Evolutionary conservation across 2,113 vertebrate species (phyloP).

Genomic region (Indicator maculatus): DNA sequence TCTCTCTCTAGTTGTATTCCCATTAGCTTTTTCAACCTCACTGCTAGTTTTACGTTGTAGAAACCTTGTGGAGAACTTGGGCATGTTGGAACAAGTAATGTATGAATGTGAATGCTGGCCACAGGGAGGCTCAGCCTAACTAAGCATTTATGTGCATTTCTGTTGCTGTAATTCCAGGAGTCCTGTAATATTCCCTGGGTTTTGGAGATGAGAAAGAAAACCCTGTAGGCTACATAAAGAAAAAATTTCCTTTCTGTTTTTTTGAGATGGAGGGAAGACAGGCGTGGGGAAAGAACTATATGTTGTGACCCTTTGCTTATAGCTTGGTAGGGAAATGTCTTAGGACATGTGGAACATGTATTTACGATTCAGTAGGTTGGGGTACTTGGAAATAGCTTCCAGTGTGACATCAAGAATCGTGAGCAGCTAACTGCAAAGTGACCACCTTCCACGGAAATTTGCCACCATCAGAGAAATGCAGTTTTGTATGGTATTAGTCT

Average conservation of each 20-base stretch:
- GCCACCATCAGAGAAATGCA: fast-evolving
- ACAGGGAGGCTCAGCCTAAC: neutral
- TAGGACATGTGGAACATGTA: fast-evolving
- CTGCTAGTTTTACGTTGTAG: neutral
- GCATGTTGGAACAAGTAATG: neutral
- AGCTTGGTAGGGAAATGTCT: neutral
- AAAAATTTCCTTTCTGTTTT: neutral
- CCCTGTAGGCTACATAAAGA: neutral
- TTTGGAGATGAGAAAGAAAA: neutral
- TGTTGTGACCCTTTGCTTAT: neutral
- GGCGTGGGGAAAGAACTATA: neutral
- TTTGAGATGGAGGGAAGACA: neutral
- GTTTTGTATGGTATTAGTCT: neutral
- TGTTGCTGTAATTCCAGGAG: neutral
- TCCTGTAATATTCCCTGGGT: neutral
- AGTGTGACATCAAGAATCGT: neutral
- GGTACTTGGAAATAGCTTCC: neutral
- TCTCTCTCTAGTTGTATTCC: neutral
- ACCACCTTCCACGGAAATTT: neutral
- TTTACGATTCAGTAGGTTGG: neutral
- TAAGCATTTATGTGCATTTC: neutral
- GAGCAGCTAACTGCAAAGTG: neutral
- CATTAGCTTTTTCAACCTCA: neutral
- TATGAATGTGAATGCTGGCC: neutral
- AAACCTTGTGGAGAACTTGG: neutral